phyloP scores from a whole-genome alignment of 2,113 vertebrate genomes.

The Mus musculus region DNA sequence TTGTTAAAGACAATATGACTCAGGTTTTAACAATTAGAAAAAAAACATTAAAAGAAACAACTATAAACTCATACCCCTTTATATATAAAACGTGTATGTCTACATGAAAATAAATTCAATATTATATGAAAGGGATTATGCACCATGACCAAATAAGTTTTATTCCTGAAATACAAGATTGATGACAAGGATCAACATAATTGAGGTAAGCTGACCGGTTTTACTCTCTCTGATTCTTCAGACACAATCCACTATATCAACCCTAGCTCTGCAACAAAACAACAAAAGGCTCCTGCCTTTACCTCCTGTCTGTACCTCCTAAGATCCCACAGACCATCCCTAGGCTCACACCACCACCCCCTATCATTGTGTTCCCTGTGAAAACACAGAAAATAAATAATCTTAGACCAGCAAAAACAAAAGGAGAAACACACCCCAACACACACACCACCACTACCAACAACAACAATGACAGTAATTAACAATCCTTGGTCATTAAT shows the following conservation, averaged over 20 bases:
- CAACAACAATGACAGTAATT: neutral
- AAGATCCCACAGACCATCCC: no score
- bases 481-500: neutral
- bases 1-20: neutral
- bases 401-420: neutral
- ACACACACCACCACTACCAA: neutral
- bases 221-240: neutral
- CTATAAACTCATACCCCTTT: neutral
- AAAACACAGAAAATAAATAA: neutral
- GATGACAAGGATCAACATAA: neutral
- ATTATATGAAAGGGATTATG: neutral
- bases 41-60: constrained; percentile 20
- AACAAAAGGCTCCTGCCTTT: neutral
- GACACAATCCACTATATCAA: neutral
- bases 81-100: neutral
- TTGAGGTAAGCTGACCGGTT: neutral
- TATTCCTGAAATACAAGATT: constrained; percentile 10
- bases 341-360: no score
- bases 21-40: neutral
- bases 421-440: neutral
- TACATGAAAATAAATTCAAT: neutral
- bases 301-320: no score
- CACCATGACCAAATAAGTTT: neutral
- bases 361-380: no score
- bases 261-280: neutral